Conservation (phyloP, 1,140 invertebrate species). For the Dreissena rostriformis region DNA sequence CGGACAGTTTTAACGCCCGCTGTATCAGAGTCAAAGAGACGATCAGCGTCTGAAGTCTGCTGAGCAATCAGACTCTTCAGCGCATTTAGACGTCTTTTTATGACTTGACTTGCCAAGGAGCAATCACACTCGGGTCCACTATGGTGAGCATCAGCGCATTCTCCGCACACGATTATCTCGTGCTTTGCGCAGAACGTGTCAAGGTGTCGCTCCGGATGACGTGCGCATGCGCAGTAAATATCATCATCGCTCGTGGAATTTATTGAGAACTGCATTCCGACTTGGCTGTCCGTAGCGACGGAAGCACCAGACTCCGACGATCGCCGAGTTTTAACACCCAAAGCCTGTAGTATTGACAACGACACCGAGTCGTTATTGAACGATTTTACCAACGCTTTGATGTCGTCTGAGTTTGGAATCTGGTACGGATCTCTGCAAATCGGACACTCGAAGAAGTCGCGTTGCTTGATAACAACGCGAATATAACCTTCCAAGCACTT, state of each 20-base stretch:
- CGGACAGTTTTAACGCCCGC: conserved; percentile 15
- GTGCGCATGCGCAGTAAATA: conserved; percentile 35
- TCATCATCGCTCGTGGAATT: not conserved
- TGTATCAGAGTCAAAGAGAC: conserved; percentile 11
- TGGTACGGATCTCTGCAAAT: conserved; percentile 24
- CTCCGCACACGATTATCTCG: conserved; percentile 30
- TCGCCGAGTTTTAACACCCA: too few relatives aligned
- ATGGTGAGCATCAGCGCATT: conserved; percentile 22
- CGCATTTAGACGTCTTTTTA: conserved; percentile 35
- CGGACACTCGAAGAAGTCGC: conserved; percentile 40
- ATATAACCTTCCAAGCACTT: conserved; percentile 39
- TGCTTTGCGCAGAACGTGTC: conserved; percentile 41
- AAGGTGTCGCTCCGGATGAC: conserved; percentile 29
- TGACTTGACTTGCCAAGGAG: conserved; percentile 11
- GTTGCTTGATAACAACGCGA: not conserved
- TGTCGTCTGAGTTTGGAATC: not conserved
- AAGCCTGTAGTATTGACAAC: conserved; percentile 38
- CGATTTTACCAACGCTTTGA: conserved; percentile 16
- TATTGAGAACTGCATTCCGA: not conserved
- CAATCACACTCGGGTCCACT: conserved; percentile 22
- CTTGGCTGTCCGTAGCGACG: not conserved
- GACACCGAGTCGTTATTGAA: conserved; percentile 32
- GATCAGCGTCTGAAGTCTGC: conserved; percentile 20
- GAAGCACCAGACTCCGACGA: too few relatives aligned
- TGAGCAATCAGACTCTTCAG: conserved; percentile 44